phyloP scores from a whole-genome alignment of 2,888 invertebrate species.

The Melieria picta region DNA sequence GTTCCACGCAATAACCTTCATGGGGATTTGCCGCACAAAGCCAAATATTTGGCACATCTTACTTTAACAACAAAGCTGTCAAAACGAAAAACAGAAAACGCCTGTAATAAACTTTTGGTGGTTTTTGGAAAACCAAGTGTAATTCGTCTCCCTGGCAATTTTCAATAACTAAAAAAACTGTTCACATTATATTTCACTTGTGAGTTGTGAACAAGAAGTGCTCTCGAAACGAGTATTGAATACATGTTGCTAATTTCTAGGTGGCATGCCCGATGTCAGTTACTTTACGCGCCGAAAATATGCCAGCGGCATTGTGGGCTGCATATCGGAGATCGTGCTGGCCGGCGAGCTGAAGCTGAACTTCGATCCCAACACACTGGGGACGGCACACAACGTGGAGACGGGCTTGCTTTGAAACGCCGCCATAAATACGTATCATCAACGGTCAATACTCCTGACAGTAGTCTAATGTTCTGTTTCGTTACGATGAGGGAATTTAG shows the following conservation, averaged over 20 bases:
- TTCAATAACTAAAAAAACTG: neutral
- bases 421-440: slow-evolving; percentile 44
- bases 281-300: slow-evolving; percentile 78
- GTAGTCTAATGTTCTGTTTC: slow-evolving; percentile 52
- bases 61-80: no score
- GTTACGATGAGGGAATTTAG: slow-evolving; percentile 43
- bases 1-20: no score
- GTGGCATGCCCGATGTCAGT: slow-evolving; percentile 82
- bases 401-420: slow-evolving; percentile 66
- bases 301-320: slow-evolving; percentile 80
- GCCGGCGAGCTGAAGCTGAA: slow-evolving; percentile 83
- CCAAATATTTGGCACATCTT: no score
- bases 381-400: slow-evolving; percentile 65
- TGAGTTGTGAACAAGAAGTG: no score
- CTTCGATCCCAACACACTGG: slow-evolving; percentile 67
- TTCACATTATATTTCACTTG: neutral
- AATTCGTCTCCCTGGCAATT: no score
- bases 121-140: neutral
- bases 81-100: no score
- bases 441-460: slow-evolving; percentile 58
- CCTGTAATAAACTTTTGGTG: neutral
- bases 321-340: slow-evolving; percentile 83
- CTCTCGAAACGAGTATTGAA: no score
- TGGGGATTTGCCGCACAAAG: no score
- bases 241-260: slow-evolving; percentile 64